Conservation (phyloP, 1,140 invertebrate genomes). For the Hypothenemus hampei region DNA sequence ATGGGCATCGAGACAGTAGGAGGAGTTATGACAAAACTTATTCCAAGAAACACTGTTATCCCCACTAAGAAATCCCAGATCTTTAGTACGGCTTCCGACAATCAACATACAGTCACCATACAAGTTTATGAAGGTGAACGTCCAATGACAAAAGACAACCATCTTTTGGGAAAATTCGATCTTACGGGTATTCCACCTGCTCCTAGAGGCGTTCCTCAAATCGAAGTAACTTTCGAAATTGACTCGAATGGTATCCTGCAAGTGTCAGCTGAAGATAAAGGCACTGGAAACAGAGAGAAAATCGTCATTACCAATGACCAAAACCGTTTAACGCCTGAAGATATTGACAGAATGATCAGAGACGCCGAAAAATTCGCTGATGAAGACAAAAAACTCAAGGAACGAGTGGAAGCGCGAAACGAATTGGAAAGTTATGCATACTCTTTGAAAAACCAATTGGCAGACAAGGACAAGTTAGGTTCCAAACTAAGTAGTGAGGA, state of each 20-base stretch:
- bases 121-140: conserved; percentile 97
- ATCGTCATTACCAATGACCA: conserved; percentile 99
- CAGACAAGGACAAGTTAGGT: conserved; percentile 97
- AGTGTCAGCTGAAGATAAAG: conserved; percentile 97
- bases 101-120: conserved; percentile 98
- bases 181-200: conserved; percentile 97
- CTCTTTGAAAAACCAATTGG: conserved; percentile 95
- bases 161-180: conserved; percentile 93
- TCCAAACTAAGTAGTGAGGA: conserved; percentile 86
- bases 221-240: conserved; percentile 98
- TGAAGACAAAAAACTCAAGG: conserved; percentile 97
- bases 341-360: conserved; percentile 98
- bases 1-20: conserved; percentile 99
- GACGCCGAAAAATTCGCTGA: conserved; percentile 98
- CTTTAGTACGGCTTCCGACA: conserved; percentile 98
- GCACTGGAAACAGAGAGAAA: conserved; percentile 96
- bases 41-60: conserved; percentile 96
- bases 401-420: conserved; percentile 91
- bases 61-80: conserved; percentile 99
- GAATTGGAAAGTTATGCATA: conserved; percentile 94
- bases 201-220: conserved; percentile 96
- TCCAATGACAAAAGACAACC: conserved; percentile 99
- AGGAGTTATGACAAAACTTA: conserved; percentile 99
- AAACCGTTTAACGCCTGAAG: conserved; percentile 92
- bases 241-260: conserved; percentile 93